A percentile compares a stretch with the other conserved stretches of the same genome.
Conservation (phyloP, 2,113 vertebrate genomes). For the Prochilodus magdalenae region DNA sequence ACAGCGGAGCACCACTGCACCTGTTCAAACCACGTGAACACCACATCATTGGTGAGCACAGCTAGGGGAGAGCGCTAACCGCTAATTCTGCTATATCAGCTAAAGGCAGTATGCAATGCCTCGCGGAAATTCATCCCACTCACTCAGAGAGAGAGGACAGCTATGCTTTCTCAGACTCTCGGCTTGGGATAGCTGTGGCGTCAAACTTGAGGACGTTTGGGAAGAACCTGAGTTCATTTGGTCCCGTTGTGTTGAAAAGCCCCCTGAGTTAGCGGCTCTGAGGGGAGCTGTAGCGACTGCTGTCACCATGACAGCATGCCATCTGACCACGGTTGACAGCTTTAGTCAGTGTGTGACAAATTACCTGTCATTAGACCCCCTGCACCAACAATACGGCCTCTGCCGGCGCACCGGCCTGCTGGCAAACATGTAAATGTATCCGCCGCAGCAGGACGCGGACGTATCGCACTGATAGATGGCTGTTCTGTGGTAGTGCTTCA, state of each 20-base stretch:
- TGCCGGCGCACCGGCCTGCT: conserved; percentile 35
- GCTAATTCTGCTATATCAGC: too few relatives aligned
- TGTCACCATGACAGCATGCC: conserved; percentile 49
- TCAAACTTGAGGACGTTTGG: not conserved
- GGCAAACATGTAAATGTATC: conserved; percentile 49
- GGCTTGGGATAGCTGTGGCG: too few relatives aligned
- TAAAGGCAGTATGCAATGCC: too few relatives aligned
- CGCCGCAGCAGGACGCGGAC: conserved; percentile 2
- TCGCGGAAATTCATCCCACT: too few relatives aligned
- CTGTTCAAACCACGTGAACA: too few relatives aligned
- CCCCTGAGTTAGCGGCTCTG: conserved; percentile 3
- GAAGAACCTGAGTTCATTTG: not conserved
- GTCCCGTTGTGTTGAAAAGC: not conserved
- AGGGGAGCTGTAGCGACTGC: conserved; percentile 45
- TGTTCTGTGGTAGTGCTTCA: conserved; percentile 26
- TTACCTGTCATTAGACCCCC: conserved; percentile 55
- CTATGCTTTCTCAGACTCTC: too few relatives aligned
- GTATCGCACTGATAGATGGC: conserved; percentile 57
- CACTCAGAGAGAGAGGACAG: too few relatives aligned
- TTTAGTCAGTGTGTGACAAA: conserved; percentile 59
- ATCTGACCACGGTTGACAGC: conserved; percentile 50
- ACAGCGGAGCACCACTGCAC: too few relatives aligned
- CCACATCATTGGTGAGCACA: too few relatives aligned
- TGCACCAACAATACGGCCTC: conserved; percentile 48
- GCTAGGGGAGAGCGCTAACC: too few relatives aligned